Evolutionary conservation across 2,797 vertebrate species (phyloP).

Genomic region (Neosilurus mollespiculum): DNA sequence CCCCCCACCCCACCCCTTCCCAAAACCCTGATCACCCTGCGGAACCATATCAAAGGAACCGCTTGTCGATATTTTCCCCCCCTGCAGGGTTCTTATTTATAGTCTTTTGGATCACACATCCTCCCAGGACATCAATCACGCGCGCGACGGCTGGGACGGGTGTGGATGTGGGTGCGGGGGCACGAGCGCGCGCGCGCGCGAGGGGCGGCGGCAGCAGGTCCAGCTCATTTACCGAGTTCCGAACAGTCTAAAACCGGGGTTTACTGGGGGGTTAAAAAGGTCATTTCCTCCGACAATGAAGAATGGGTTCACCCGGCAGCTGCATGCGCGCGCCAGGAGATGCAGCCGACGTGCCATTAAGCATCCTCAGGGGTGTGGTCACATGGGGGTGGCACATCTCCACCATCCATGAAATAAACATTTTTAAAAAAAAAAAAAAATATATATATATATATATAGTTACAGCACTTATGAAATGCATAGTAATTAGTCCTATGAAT

Average conservation of each 20-base stretch:
- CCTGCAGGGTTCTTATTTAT: background rate
- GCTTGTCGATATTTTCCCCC: background rate
- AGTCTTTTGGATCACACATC: background rate
- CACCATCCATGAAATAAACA: background rate
- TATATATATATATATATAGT: no score
- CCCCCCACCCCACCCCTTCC: background rate
- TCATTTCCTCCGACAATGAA: background rate
- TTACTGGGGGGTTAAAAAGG: no score
- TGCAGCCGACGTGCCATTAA: background rate
- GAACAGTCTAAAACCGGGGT: background rate
- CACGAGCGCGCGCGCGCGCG: background rate
- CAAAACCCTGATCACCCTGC: background rate
- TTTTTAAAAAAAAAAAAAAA: no score
- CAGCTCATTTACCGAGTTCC: no score
- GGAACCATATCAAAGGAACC: background rate
- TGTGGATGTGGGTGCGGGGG: no score
- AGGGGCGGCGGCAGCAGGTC: conserved; percentile 41
- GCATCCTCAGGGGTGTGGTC: conserved; percentile 17
- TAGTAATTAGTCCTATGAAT: background rate
- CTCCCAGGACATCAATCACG: conserved; percentile 17
- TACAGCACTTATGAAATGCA: background rate
- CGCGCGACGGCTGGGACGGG: background rate
- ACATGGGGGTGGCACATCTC: background rate
- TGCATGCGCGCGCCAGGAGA: background rate
- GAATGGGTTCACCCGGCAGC: background rate